Conservation (phyloP, 2,113 vertebrate species). For the Pristiophorus japonicus region DNA sequence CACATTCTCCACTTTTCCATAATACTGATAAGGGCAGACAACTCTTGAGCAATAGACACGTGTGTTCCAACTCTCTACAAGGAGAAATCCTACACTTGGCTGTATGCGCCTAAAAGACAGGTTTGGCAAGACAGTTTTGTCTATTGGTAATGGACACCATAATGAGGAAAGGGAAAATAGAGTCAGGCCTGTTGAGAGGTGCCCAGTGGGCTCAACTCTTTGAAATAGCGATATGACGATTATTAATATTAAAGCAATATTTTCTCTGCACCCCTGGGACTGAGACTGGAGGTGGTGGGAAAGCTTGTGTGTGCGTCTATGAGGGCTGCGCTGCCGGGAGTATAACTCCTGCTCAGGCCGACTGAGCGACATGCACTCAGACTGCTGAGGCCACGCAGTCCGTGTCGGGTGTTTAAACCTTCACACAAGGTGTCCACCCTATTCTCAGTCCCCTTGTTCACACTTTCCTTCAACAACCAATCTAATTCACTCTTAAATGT, state of each 20-base stretch:
- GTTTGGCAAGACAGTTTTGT: background rate
- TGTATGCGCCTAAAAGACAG: background rate
- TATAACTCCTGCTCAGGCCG: no score
- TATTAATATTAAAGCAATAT: no score
- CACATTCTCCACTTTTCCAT: background rate
- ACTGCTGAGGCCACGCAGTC: no score
- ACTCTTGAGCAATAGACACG: background rate
- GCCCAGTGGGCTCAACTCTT: background rate
- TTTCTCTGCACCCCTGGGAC: no score
- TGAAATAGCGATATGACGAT: no score
- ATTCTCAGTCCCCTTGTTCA: background rate
- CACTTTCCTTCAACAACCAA: background rate
- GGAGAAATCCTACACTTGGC: background rate
- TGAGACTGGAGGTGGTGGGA: no score
- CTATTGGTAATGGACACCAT: background rate
- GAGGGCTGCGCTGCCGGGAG: no score
- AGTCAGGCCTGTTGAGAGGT: background rate
- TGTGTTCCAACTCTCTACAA: background rate
- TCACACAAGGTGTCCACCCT: no score
- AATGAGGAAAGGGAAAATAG: background rate
- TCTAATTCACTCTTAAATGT: background rate
- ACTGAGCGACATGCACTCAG: no score
- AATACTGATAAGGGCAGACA: background rate
- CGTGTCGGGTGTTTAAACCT: no score
- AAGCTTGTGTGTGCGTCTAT: no score